Conservation (phyloP, 2,113 vertebrate species). For the Coreoperca whiteheadi region DNA sequence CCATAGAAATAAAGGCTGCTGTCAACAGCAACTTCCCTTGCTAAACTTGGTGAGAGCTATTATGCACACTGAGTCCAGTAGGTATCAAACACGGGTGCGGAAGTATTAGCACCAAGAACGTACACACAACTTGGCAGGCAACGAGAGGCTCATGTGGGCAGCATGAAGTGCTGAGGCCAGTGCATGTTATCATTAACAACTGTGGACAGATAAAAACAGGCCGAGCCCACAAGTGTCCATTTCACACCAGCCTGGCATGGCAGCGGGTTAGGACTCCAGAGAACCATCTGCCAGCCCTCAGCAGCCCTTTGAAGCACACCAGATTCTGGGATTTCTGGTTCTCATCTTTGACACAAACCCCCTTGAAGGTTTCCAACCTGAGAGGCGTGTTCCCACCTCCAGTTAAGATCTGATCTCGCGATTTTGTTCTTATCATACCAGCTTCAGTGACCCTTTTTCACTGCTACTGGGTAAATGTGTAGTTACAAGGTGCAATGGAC, state of each 20-base stretch:
- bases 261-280: slow-evolving; percentile 61
- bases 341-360: slow-evolving; percentile 69
- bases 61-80: slow-evolving; percentile 32
- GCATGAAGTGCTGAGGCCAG: slow-evolving; percentile 63
- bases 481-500: background rate
- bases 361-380: slow-evolving; percentile 53
- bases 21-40: background rate
- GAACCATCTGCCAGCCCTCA: slow-evolving; percentile 50
- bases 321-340: slow-evolving; percentile 67
- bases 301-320: slow-evolving; percentile 57
- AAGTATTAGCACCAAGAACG: slow-evolving; percentile 56
- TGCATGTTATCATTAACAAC: slow-evolving; percentile 79
- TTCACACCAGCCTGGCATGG: slow-evolving; percentile 75
- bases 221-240: slow-evolving; percentile 75
- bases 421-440: slow-evolving; percentile 41
- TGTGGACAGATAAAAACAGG: slow-evolving; percentile 76
- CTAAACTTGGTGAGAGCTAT: background rate
- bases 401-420: slow-evolving; percentile 53
- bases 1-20: slow-evolving; percentile 18
- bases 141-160: slow-evolving; percentile 61
- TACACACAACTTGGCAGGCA: slow-evolving; percentile 69
- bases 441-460: background rate
- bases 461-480: slow-evolving; percentile 27
- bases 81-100: slow-evolving; percentile 28
- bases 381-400: slow-evolving; percentile 68